Evolutionary conservation across 92 coral and sea anemone species (phyloP), one percentile per base, ranked within the genome.

Genomic region (Epizoanthus fatuus): DNA sequence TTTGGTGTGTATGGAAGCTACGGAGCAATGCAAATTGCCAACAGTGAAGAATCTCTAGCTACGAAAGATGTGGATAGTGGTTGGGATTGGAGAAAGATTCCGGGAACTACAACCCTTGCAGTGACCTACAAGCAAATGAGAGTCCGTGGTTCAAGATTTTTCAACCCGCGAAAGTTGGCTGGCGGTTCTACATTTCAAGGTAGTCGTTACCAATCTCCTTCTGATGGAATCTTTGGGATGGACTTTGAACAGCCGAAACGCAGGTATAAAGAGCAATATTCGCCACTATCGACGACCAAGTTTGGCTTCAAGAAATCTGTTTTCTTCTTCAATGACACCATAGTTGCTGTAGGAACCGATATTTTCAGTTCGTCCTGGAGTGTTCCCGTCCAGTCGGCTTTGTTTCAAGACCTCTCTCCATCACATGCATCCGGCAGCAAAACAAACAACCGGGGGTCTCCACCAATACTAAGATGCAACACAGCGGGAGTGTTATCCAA

Each of bases 281-380:
- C 76, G 13, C 86, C 90, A 22, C 65, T 86, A 15, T 7, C 17
- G 13, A 66, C 39, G 13, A 75, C 68, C 2, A 16, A 32, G 9
- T 86, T 86, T 38, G n/a, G 68, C 38, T 86, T 86, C 63, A 86
- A 86, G 69, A 86, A 86, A 52, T 86, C 90, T 3, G 90, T 86
- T 9, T 86, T 79, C 57, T 86, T 86, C 79, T 69, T 75, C 54
- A 79, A 86, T 68, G 79, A 86, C 40, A 16, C 57, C 2, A 53
- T 86, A 2, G 86, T 79, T 35, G 40, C 74, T 15, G 58, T 79
- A 51, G 90, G 90, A 20, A 81, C 66, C 54, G 55, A 70, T 22
- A 81, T 81, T 22, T 49, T 51, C 40, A 67, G 64, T 20, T 47
- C 72, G 35, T 69, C 77, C 14, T 47, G 45, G 5, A 20, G 22